A percentile compares a stretch with the other conserved stretches of the same genome.
Conservation (phyloP, 53 echinoderm and acorn worm species). For the Paracentrotus lividus region DNA sequence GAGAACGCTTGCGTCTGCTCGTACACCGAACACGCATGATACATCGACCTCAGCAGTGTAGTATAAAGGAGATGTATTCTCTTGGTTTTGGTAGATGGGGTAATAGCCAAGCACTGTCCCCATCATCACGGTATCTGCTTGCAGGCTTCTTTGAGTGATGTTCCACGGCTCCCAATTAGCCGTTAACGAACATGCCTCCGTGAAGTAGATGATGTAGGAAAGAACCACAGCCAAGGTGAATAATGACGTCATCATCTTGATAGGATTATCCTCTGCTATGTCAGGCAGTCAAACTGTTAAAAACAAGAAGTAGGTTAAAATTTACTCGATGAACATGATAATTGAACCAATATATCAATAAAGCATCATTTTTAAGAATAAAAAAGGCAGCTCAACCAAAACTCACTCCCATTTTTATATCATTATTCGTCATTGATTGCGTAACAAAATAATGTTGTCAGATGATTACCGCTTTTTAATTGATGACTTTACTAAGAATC, state of each 20-base stretch:
- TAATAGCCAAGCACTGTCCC: conserved; percentile 29
- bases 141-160: not conserved
- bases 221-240: not conserved
- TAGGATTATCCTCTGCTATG: not conserved
- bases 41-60: conserved; percentile 63
- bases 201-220: not conserved
- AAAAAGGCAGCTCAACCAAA: not conserved
- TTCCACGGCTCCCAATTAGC: conserved; percentile 53
- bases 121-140: conserved; percentile 50
- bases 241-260: not conserved
- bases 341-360: not conserved
- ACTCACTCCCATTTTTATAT: not conserved
- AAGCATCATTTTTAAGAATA: not conserved
- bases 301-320: not conserved
- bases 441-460: not conserved
- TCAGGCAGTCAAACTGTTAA: not conserved
- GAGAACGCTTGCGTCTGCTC: not conserved
- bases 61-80: not conserved
- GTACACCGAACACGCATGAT: conserved; percentile 52
- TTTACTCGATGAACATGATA: not conserved
- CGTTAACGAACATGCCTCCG: not conserved
- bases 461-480: not conserved
- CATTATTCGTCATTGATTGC: not conserved
- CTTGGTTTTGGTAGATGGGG: not conserved
- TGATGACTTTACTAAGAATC: not conserved